These are phyloP conservation scores for Cladorhizidae sp. DNA, from an alignment of 37 sponge, comb jelly and placozoan species.

Conservation along the genomic window DNA sequence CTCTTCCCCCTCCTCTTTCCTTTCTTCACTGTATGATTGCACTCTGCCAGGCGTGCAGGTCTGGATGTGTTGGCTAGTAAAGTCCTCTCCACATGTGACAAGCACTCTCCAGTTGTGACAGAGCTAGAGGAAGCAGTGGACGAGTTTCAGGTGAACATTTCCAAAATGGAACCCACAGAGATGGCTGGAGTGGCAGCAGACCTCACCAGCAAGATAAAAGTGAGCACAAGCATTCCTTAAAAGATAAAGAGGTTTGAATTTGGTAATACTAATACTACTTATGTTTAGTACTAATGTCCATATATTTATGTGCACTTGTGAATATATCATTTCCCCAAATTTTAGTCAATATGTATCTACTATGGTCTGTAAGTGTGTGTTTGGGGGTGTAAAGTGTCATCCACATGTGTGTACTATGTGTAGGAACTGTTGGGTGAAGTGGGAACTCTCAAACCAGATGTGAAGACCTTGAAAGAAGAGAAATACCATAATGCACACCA, in stretches of 20 bases:
- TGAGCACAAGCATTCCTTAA: too few species aligned
- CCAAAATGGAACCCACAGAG: constrained; percentile 23
- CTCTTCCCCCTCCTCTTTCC: neutral
- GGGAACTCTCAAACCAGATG: constrained; percentile 1
- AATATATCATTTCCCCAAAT: too few species aligned
- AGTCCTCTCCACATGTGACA: constrained; percentile 16
- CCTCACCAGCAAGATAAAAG: constrained; percentile 26
- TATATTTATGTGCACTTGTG: too few species aligned
- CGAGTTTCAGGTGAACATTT: constrained; percentile 21
- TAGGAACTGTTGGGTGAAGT: constrained; percentile 10
- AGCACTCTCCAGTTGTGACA: neutral
- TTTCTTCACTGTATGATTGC: too few species aligned
- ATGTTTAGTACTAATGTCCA: too few species aligned
- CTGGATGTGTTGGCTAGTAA: constrained; percentile 25
- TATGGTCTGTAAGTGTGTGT: too few species aligned
- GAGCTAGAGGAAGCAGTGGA: constrained; percentile 25
- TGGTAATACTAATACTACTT: too few species aligned
- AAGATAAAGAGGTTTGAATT: neutral
- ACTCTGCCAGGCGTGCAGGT: constrained; percentile 1
- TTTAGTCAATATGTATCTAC: too few species aligned
- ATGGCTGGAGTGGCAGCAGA: neutral
- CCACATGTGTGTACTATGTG: too few species aligned
- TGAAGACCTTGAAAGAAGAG: constrained; percentile 36
- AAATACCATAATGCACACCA: constrained; percentile 11
- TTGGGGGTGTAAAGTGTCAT: too few species aligned